Percentiles rank a stretch among this genome's conserved stretches.
Conservation (phyloP, 2,888 invertebrate species). For the Tipula helvola region DNA sequence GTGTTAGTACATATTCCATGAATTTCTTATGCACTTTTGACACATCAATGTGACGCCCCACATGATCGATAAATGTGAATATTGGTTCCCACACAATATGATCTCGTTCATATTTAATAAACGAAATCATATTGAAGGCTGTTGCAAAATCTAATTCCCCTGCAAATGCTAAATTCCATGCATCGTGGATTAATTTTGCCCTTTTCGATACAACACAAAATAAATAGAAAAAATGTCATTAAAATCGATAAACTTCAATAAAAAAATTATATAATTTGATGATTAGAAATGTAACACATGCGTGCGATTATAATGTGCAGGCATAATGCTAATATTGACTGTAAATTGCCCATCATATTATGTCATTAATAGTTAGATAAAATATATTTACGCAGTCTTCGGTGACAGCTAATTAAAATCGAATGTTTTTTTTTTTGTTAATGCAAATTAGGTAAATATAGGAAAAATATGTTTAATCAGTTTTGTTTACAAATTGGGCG, state of each 20-base stretch:
- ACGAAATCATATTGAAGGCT: conserved; percentile 67
- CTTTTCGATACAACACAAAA: conserved; percentile 25
- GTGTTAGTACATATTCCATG: conserved; percentile 56
- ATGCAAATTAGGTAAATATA: too few species aligned
- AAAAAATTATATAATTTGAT: background rate
- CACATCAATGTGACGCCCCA: conserved; percentile 59
- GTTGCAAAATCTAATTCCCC: conserved; percentile 62
- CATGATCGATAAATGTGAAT: conserved; percentile 71
- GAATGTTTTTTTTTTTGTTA: too few species aligned
- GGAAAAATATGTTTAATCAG: too few species aligned
- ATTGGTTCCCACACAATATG: conserved; percentile 73
- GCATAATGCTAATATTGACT: background rate
- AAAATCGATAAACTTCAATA: background rate
- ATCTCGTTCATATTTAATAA: conserved; percentile 57
- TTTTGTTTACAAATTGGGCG: too few species aligned
- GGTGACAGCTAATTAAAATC: background rate
- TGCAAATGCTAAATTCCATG: conserved; percentile 66
- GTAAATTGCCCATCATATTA: background rate
- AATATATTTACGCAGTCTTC: background rate
- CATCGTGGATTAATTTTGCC: conserved; percentile 63
- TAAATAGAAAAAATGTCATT: background rate
- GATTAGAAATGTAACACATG: background rate
- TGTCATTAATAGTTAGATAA: background rate
- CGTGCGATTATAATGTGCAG: background rate
- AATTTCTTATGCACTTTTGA: conserved; percentile 55